phyloP scores from a whole-genome alignment of 2,888 invertebrate species.

The Stictocephala bisonia region DNA sequence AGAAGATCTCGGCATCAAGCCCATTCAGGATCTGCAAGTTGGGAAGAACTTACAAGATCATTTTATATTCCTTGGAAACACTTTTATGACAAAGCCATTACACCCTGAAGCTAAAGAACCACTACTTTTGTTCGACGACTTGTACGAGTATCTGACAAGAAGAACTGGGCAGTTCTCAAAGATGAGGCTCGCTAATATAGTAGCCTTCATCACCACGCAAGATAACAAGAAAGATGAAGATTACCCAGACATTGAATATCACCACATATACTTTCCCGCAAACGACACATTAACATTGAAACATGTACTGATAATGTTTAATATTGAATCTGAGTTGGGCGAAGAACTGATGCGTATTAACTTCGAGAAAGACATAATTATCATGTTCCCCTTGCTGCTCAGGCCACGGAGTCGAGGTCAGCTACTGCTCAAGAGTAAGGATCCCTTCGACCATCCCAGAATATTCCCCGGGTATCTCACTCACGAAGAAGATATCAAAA shows the following conservation, averaged over 20 bases:
- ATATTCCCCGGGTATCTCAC: constrained; percentile 68
- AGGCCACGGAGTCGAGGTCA: constrained; percentile 64
- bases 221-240: constrained; percentile 59
- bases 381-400: constrained; percentile 63
- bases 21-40: constrained; percentile 53
- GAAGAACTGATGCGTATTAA: constrained; percentile 15
- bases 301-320: constrained; percentile 45
- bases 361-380: constrained; percentile 48
- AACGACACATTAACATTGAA: constrained; percentile 53
- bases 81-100: constrained; percentile 44
- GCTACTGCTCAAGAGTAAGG: constrained; percentile 63
- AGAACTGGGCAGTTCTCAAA: constrained; percentile 66
- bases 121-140: constrained; percentile 57
- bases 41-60: constrained; percentile 57
- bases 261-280: constrained; percentile 66
- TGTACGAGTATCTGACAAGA: constrained; percentile 65
- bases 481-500: constrained; percentile 63
- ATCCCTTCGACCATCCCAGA: constrained; percentile 67
- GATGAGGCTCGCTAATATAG: constrained; percentile 65
- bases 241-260: constrained; percentile 72
- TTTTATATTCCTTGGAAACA: constrained; percentile 47
- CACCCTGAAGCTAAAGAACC: constrained; percentile 60
- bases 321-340: constrained; percentile 22
- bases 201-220: constrained; percentile 70
- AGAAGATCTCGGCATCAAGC: constrained; percentile 49